Evolutionary conservation across 2,113 vertebrate species (phyloP).

Genomic region (Trichomycterus rosablanca): DNA sequence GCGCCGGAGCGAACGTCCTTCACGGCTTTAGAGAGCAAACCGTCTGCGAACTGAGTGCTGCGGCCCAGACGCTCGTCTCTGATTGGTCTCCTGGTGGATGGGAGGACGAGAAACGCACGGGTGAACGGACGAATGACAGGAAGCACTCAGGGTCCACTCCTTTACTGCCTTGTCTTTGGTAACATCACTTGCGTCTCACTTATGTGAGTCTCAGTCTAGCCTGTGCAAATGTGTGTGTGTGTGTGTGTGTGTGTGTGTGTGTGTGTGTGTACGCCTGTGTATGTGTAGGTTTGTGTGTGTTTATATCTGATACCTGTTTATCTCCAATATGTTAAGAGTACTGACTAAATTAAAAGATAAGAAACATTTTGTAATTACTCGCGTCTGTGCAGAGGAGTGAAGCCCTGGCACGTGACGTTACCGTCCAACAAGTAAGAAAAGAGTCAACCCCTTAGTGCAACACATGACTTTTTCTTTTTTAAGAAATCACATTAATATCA

Average conservation of each 20-base stretch:
- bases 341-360: conserved; percentile 73
- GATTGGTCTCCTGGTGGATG: conserved; percentile 95
- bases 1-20: conserved; percentile 98
- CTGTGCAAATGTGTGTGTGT: conserved; percentile 70
- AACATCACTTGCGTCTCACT: conserved; percentile 97
- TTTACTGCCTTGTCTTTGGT: conserved; percentile 99
- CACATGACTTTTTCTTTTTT: conserved; percentile 39
- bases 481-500: conserved; percentile 37
- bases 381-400: conserved; percentile 52
- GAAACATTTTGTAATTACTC: conserved; percentile 46
- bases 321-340: conserved; percentile 40
- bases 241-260: not conserved
- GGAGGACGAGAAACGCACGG: conserved; percentile 67
- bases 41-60: conserved; percentile 98
- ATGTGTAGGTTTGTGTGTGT: conserved; percentile 61
- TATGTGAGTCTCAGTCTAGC: conserved; percentile 74
- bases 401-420: conserved; percentile 86
- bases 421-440: conserved; percentile 99
- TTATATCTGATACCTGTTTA: conserved; percentile 75
- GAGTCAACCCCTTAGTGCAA: conserved; percentile 87
- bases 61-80: conserved; percentile 97
- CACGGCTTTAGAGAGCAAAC: conserved; percentile 99
- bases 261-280: not conserved
- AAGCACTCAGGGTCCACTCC: conserved; percentile 99
- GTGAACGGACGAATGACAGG: conserved; percentile 90